Percentiles rank a stretch among this genome's conserved stretches.
Evolutionary conservation across 2,888 invertebrate genomes (phyloP).

Genomic region (Aleiodes leptofemur): DNA sequence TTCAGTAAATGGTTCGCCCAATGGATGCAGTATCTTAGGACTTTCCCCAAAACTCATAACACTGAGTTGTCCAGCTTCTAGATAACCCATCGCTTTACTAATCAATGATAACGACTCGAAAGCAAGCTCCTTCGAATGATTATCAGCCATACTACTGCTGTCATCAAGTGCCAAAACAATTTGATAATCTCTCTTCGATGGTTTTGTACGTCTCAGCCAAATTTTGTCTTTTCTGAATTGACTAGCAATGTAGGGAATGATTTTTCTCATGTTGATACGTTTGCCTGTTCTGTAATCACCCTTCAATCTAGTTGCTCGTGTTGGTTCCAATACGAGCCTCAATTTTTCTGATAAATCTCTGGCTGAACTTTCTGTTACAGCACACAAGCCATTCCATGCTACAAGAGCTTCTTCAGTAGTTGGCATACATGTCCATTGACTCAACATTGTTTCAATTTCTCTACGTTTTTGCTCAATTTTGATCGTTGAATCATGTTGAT

Average conservation of each 20-base stretch:
- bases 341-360: slow-evolving; percentile 95
- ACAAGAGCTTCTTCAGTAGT: slow-evolving; percentile 75
- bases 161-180: slow-evolving; percentile 98
- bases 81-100: slow-evolving; percentile 88
- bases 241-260: slow-evolving; percentile 99
- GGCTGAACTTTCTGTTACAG: slow-evolving; percentile 81
- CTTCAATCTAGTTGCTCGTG: slow-evolving; percentile 91
- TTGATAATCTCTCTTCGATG: slow-evolving; percentile 96
- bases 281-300: slow-evolving; percentile 98
- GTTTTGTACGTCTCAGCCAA: slow-evolving; percentile 96
- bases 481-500: slow-evolving; percentile 60
- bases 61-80: slow-evolving; percentile 95
- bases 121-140: slow-evolving; percentile 92
- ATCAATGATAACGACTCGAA: slow-evolving; percentile 96
- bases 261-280: slow-evolving; percentile 97
- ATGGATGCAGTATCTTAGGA: slow-evolving; percentile 90
- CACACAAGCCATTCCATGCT: slow-evolving; percentile 81
- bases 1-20: slow-evolving; percentile 91
- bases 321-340: slow-evolving; percentile 95
- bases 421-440: slow-evolving; percentile 69
- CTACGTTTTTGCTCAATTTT: slow-evolving; percentile 59
- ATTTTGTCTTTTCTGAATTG: slow-evolving; percentile 99
- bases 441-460: slow-evolving; percentile 67
- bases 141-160: slow-evolving; percentile 93
- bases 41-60: slow-evolving; percentile 94